Conservation (phyloP, 2,797 vertebrate genomes). For the Coreius guichenoti region DNA sequence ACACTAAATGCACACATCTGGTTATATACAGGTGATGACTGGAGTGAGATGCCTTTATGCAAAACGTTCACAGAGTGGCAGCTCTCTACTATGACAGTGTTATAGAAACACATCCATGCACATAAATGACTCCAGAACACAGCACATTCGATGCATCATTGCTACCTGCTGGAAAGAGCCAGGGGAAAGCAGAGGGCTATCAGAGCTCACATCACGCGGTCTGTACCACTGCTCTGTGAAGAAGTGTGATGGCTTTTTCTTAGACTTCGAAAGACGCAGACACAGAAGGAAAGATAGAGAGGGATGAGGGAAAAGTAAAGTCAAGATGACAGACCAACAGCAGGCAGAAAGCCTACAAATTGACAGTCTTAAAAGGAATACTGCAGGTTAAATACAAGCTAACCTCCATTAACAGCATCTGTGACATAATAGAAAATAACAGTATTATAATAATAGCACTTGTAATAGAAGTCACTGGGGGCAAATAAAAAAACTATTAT, state of each 20-base stretch:
- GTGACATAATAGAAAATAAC: not conserved
- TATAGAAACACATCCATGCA: conserved; percentile 35
- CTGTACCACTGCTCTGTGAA: conserved; percentile 90
- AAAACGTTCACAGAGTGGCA: not conserved
- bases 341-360: conserved; percentile 33
- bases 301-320: conserved; percentile 65
- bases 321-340: conserved; percentile 49
- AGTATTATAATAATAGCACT: not conserved
- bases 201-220: conserved; percentile 78
- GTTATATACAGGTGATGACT: conserved; percentile 33
- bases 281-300: conserved; percentile 63
- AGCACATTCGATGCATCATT: not conserved
- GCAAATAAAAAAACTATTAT: not conserved
- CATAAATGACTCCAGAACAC: not conserved
- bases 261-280: conserved; percentile 79
- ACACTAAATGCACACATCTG: not conserved
- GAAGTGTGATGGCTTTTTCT: conserved; percentile 85
- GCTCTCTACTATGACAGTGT: not conserved
- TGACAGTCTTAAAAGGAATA: not conserved
- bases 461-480: not conserved
- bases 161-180: conserved; percentile 91
- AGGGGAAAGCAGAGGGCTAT: conserved; percentile 80
- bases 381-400: not conserved
- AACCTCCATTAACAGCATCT: not conserved
- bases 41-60: not conserved